phyloP scores from a whole-genome alignment of 2,888 invertebrate genomes.

The Aspidiotus destructor region DNA sequence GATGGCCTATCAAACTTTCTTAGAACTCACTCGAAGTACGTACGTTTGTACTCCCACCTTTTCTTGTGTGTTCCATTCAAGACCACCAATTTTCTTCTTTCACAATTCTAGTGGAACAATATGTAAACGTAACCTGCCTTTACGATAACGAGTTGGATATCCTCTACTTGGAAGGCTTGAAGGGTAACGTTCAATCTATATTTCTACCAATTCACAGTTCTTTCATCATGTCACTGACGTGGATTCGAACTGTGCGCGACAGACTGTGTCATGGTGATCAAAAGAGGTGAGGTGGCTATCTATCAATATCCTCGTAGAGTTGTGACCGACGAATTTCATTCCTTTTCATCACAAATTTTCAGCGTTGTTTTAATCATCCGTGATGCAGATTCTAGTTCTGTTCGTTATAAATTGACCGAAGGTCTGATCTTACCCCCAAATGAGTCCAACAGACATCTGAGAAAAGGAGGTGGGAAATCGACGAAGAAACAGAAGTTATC shows the following conservation, averaged over 20 bases:
- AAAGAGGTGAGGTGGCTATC: not conserved
- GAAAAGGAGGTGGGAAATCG: not conserved
- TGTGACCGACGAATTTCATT: not conserved
- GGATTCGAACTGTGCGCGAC: conserved; percentile 16
- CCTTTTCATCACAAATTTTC: not conserved
- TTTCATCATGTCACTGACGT: conserved; percentile 12
- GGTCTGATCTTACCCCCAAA: conserved; percentile 19
- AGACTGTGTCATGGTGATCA: not conserved
- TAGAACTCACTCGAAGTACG: conserved; percentile 19
- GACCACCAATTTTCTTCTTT: not conserved
- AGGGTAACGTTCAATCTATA: not conserved
- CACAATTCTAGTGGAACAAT: conserved; percentile 1
- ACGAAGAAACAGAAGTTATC: not conserved
- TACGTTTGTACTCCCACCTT: not conserved
- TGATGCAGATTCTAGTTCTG: conserved; percentile 25
- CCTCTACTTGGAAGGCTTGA: conserved; percentile 1
- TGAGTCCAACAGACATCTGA: not conserved
- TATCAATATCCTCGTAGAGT: not conserved
- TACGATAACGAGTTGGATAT: conserved; percentile 15
- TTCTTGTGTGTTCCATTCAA: not conserved
- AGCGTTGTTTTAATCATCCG: conserved; percentile 23
- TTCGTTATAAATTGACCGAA: conserved; percentile 10
- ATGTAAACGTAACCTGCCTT: conserved; percentile 2
- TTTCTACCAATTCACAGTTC: conserved; percentile 12
- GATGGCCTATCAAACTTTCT: conserved; percentile 24